Evolutionary conservation across 2,113 vertebrate species (phyloP).

Genomic region (Dasyurus viverrinus): DNA sequence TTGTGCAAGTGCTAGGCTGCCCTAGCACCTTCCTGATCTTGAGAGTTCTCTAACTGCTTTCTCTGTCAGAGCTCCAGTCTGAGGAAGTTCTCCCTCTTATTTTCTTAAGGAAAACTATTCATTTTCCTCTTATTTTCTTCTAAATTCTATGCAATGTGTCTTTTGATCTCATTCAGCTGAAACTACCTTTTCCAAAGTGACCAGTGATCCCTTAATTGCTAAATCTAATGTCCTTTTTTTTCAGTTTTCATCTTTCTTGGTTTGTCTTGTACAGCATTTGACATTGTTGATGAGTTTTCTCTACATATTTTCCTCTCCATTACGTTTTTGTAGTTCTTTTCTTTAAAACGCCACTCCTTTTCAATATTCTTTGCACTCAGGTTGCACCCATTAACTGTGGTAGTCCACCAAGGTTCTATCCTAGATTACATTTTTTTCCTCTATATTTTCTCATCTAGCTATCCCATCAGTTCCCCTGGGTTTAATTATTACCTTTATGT

Average conservation of each 20-base stretch:
- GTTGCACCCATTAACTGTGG: neutral
- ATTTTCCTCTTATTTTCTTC: neutral
- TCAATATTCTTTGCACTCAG: neutral
- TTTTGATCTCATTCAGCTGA: neutral
- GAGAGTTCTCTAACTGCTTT: neutral
- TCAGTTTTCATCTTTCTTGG: neutral
- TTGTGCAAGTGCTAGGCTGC: neutral
- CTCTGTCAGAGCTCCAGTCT: neutral
- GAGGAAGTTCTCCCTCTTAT: neutral
- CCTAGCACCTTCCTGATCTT: neutral
- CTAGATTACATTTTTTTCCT: neutral
- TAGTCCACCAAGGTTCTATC: neutral
- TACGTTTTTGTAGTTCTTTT: neutral
- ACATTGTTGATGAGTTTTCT: neutral
- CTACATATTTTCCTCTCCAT: neutral
- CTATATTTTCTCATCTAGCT: neutral
- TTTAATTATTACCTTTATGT: no score
- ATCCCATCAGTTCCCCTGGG: neutral
- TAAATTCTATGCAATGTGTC: neutral
- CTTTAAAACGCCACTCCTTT: neutral
- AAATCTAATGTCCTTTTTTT: neutral
- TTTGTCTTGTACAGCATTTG: neutral
- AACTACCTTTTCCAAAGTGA: neutral
- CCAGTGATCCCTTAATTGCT: neutral
- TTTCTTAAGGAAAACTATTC: no score